Evolutionary conservation across 2,797 vertebrate genomes (phyloP), one percentile per base, ranked within the genome.

Genomic region (Sebastes matsubarae): DNA sequence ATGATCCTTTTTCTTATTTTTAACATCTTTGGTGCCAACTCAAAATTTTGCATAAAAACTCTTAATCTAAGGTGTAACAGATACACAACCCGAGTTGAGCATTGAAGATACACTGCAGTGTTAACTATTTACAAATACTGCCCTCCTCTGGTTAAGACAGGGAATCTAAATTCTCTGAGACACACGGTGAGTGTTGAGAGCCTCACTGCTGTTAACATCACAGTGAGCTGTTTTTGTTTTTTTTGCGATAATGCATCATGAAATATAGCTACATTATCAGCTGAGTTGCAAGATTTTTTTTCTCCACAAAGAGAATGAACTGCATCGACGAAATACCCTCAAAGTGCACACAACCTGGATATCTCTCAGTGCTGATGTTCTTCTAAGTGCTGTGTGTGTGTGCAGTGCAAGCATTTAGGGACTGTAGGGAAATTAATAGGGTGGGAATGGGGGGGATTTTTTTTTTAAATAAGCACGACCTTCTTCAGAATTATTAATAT

Each of bases 81-180:
- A 79, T 80, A 82, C 68, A 86, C 66, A 83, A 72, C 71, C 60
- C 34, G 65, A 83, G 78, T 50, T 8, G 68, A 81, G 86, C 72
- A 5, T 38, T 84, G 71, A 74, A 61, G 71, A 81, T 54, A 75
- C 73, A 52, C 85, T 83, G 83, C 84, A 79, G 77, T 36, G 81
- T 82, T 78, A 88, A 88, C 77, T 91, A 92, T 93, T 83, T 92
- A 94, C 91, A 93, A 87, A 92, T 82, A 81, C 89, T 83, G 93
- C 89, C 88, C 88, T 81, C 92, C 63, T 85, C 78, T 92, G 92
- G 91, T 84, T 71, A 59, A 82, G 60, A 79, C 22, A 7, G 63
- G 77, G n/a, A 82, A 79, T 78, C 0, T 30, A 36, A 77, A 79
- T 71, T 80, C 75, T 85, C 71, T 68, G 79, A 81, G 72, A 83